Evolutionary conservation across 1,140 invertebrate genomes (phyloP), one percentile per base, ranked within the genome.

Genomic region (Triops longicaudatus): DNA sequence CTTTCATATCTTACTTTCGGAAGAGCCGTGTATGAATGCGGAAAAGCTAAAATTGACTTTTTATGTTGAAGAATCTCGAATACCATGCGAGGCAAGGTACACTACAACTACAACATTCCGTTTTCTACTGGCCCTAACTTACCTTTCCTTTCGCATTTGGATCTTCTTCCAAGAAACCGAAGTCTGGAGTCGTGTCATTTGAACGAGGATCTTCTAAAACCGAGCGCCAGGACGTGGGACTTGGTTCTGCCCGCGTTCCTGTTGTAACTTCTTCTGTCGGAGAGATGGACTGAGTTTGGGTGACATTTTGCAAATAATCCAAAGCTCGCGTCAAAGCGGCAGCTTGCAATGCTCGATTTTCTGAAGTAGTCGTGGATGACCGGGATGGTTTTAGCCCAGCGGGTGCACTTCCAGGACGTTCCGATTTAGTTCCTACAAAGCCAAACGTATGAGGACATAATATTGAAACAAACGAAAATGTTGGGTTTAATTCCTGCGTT

Each of bases 21-120:
- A 1, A 76, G 73, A n/a, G 76, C 41, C 28, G 76, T 78, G 22
- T 72, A 27, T 37, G 78, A 76, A n/a, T n/a, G 77, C 72, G 41
- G 73, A 76, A 76, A 76, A 78, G 11, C 77, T 77, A 43, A 79
- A 80, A 26, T 75, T 75, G n/a, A 80, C 77, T 17, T 77, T 78
- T 79, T 42, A 1, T 73, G 31, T 26, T 17, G 26, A 26, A 76
- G 26, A 74, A 22, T 5, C 27, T 22, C 5, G 73, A 12, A 44
- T 22, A 17, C 12, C 22, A 22, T 74, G 2, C 31, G 7, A 37
- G 31, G 31, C 7, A n/a, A n/a, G n/a, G 31, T 37, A 37, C 31
- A 37, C 7, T 37, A 37, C 7, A 37, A 37, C 31, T 37, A 37
- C 31, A 7, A 7, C n/a, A 37, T 37, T 37, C 7, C 31, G 2